These are phyloP conservation scores for Sparidentex hasta DNA, from an alignment of 2,797 vertebrate genomes.

Conservation along the genomic window DNA sequence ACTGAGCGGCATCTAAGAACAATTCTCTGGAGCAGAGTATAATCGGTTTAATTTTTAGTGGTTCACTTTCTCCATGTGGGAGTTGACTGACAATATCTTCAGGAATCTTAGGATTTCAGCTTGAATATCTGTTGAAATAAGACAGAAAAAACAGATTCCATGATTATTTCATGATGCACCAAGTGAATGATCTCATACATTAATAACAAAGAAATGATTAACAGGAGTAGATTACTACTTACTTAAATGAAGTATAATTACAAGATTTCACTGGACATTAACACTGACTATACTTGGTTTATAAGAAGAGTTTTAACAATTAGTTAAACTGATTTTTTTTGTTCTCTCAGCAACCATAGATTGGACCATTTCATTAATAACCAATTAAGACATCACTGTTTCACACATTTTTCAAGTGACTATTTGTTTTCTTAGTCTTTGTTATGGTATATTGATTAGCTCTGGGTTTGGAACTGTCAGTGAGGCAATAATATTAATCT, in stretches of 20 bases:
- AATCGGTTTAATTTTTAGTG: conserved; percentile 55
- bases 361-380: neutral
- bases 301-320: neutral
- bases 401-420: no score
- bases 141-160: conserved; percentile 18
- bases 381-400: neutral
- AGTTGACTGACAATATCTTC: conserved; percentile 34
- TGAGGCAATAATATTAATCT: neutral
- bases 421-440: neutral
- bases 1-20: conserved; percentile 75
- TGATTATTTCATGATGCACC: neutral
- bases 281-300: neutral
- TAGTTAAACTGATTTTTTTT: neutral
- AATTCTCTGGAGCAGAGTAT: conserved; percentile 40
- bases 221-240: conserved; percentile 8
- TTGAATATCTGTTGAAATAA: conserved; percentile 52
- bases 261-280: conserved; percentile 5
- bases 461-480: neutral
- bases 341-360: neutral
- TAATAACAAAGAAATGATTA: conserved; percentile 32
- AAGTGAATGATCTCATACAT: neutral
- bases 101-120: conserved; percentile 29
- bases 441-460: neutral
- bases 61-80: conserved; percentile 51
- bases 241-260: conserved; percentile 12